Conservation (phyloP, 2,888 invertebrate genomes). For the Augiades crinisus region DNA sequence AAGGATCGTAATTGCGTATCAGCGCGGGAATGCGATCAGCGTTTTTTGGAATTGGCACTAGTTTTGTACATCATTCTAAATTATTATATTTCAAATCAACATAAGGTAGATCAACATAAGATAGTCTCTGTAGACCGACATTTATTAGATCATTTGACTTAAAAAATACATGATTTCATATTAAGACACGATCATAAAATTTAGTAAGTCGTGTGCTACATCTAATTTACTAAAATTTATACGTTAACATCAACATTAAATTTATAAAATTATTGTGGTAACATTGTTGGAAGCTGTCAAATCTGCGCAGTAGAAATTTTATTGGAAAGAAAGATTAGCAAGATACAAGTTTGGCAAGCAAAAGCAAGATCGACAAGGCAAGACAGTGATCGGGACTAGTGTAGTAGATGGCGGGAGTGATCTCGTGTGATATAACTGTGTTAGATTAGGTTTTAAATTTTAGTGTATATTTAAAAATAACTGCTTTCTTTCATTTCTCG, state of each 20-base stretch:
- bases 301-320: slow-evolving; percentile 15
- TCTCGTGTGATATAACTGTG: slow-evolving; percentile 79
- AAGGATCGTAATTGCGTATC: too few species aligned
- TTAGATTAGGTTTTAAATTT: slow-evolving; percentile 77
- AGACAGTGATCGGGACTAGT: slow-evolving; percentile 47
- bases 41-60: too few species aligned
- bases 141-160: too few species aligned
- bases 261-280: too few species aligned
- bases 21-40: too few species aligned
- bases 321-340: slow-evolving; percentile 6
- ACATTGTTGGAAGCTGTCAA: slow-evolving; percentile 17
- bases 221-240: neutral
- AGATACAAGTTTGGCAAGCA: slow-evolving; percentile 27
- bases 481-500: too few species aligned
- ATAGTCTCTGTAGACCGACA: too few species aligned
- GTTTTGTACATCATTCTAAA: too few species aligned
- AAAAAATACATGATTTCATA: too few species aligned
- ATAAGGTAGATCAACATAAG: too few species aligned
- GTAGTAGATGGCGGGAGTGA: slow-evolving; percentile 80
- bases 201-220: neutral
- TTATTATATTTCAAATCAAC: too few species aligned
- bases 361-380: slow-evolving; percentile 32
- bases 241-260: neutral
- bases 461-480: slow-evolving; percentile 73
- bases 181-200: too few species aligned